phyloP scores from a whole-genome alignment of 2,113 vertebrate genomes.

The Dinomys branickii region DNA sequence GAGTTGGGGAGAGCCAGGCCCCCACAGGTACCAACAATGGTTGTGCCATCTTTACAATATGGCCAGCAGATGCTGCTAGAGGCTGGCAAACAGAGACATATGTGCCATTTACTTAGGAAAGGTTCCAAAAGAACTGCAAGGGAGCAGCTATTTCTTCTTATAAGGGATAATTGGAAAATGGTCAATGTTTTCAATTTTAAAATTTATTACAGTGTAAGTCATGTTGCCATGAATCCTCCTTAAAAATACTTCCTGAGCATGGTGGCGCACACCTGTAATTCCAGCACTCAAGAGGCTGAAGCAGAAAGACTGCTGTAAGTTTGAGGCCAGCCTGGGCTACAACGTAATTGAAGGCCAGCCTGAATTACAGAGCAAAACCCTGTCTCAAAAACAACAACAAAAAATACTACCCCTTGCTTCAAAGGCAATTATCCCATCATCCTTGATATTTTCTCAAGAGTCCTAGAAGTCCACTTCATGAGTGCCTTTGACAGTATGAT shows the following conservation, averaged over 20 bases:
- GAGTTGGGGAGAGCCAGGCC: background rate
- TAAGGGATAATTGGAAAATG: background rate
- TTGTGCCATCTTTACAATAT: background rate
- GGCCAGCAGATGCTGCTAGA: no score
- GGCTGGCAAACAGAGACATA: background rate
- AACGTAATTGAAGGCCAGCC: background rate
- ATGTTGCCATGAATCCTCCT: background rate
- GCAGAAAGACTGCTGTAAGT: background rate
- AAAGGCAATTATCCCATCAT: background rate
- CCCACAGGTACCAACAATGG: background rate
- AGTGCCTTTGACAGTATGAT: background rate
- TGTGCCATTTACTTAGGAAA: background rate
- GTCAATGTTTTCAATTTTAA: background rate
- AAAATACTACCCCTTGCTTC: background rate
- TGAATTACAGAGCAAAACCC: background rate
- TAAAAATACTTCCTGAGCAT: background rate
- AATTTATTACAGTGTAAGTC: background rate
- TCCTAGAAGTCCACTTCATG: background rate
- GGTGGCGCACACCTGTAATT: background rate
- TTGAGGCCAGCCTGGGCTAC: background rate
- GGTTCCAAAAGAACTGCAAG: background rate
- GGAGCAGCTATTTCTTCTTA: background rate
- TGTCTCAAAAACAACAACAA: background rate
- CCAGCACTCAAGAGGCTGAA: background rate
- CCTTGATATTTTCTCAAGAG: background rate